Conservation (phyloP, 2,888 invertebrate genomes). For the Eupithecia subumbrata region DNA sequence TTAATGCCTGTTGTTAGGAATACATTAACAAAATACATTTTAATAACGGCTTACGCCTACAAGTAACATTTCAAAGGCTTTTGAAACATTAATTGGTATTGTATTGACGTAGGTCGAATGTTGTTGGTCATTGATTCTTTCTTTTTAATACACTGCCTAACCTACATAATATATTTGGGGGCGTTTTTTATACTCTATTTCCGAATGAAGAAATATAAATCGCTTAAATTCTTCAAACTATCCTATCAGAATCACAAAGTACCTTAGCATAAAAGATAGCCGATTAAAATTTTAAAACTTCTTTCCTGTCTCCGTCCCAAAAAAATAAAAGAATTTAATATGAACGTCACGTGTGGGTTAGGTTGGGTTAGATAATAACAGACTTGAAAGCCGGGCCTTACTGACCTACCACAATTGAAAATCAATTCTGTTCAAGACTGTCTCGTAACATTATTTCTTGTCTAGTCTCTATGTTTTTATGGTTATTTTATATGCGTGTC, state of each 20-base stretch:
- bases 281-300: background rate
- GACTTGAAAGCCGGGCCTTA: slow-evolving; percentile 12
- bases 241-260: background rate
- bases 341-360: background rate
- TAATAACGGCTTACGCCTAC: slow-evolving; percentile 13
- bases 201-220: background rate
- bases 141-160: background rate
- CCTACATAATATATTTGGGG: background rate
- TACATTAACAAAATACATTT: slow-evolving; percentile 14
- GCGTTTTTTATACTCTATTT: background rate
- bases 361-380: slow-evolving; percentile 4
- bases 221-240: background rate
- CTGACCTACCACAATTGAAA: slow-evolving; percentile 39
- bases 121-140: background rate
- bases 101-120: slow-evolving; percentile 4
- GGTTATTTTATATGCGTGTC: slow-evolving; percentile 9
- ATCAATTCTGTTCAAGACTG: slow-evolving; percentile 21
- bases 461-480: slow-evolving; percentile 9
- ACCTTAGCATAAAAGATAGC: background rate
- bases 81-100: slow-evolving; percentile 8
- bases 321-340: background rate
- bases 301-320: background rate
- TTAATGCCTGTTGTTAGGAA: slow-evolving; percentile 13
- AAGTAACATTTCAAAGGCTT: background rate
- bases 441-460: background rate